Percentiles rank a stretch among this genome's conserved stretches.
Conservation (phyloP, 2,113 vertebrate species). For the Microcebus murinus region DNA sequence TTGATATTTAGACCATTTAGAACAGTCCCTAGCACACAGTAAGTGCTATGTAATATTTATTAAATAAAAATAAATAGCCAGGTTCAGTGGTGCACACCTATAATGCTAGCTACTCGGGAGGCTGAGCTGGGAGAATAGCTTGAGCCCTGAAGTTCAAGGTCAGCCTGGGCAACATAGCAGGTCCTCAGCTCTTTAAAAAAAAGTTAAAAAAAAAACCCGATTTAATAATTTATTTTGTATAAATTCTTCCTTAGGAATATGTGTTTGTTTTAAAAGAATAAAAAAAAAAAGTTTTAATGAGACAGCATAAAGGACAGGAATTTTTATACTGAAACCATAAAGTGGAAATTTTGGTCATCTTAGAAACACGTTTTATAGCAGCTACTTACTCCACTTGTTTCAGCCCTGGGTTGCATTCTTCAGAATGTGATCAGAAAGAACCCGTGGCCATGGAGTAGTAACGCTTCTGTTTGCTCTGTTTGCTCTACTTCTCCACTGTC, state of each 20-base stretch:
- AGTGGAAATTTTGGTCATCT: neutral
- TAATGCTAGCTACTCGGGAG: neutral
- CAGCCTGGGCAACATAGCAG: neutral
- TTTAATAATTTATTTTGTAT: neutral
- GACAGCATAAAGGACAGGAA: neutral
- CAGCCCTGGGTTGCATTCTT: neutral
- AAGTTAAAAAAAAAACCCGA: neutral
- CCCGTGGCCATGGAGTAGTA: neutral
- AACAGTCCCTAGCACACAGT: neutral
- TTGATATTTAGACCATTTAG: neutral
- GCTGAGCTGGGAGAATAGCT: neutral
- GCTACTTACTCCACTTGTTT: neutral
- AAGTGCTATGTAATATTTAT: neutral
- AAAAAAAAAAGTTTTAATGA: neutral
- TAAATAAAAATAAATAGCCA: neutral
- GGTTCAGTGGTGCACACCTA: neutral
- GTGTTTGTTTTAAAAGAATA: neutral
- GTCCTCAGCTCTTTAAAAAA: neutral
- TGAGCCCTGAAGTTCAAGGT: neutral
- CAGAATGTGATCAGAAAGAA: neutral
- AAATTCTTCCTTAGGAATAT: conserved; percentile 5
- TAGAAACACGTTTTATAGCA: neutral
- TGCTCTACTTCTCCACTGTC: neutral
- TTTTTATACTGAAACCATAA: conserved; percentile 30
- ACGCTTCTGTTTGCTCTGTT: too few species aligned